These are phyloP conservation scores for Drosophila infuscata DNA, from an alignment of 2,888 invertebrate genomes.

Conservation along the genomic window DNA sequence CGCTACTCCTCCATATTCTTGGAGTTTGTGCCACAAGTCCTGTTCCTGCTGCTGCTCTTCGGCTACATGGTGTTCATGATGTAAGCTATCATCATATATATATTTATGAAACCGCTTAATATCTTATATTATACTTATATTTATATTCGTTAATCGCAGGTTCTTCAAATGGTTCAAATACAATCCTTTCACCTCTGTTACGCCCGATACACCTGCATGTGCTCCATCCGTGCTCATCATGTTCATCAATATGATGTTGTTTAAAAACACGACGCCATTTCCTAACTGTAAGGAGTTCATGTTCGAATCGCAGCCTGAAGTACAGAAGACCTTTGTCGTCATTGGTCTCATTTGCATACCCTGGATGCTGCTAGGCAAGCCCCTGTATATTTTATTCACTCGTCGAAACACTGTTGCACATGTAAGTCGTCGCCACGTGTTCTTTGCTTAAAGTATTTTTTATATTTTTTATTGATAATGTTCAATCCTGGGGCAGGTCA, in stretches of 20 bases:
- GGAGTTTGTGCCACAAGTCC: slow-evolving; percentile 96
- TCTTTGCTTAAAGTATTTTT: background rate
- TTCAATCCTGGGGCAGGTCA: slow-evolving; percentile 52
- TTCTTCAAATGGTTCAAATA: slow-evolving; percentile 96
- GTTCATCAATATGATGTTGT: slow-evolving; percentile 93
- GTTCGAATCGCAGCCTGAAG: slow-evolving; percentile 89
- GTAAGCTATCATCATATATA: slow-evolving; percentile 66
- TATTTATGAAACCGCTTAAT: background rate
- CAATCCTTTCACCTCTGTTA: slow-evolving; percentile 85
- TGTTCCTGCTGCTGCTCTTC: slow-evolving; percentile 95
- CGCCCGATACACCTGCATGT: slow-evolving; percentile 86
- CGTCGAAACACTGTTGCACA: slow-evolving; percentile 72
- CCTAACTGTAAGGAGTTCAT: slow-evolving; percentile 87
- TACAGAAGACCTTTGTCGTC: slow-evolving; percentile 93
- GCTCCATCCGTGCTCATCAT: slow-evolving; percentile 92
- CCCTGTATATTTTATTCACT: slow-evolving; percentile 88
- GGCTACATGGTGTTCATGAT: slow-evolving; percentile 96
- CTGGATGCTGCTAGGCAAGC: slow-evolving; percentile 97
- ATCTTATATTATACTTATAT: background rate
- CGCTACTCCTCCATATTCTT: slow-evolving; percentile 90
- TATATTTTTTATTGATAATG: background rate
- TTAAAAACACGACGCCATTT: slow-evolving; percentile 86
- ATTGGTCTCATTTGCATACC: slow-evolving; percentile 94
- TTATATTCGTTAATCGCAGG: slow-evolving; percentile 27
- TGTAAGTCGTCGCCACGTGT: slow-evolving; percentile 53